Evolutionary conservation across 92 coral and sea anemone species (phyloP), one percentile per base, ranked within the genome.

Genomic region (Meandrina meandrites): DNA sequence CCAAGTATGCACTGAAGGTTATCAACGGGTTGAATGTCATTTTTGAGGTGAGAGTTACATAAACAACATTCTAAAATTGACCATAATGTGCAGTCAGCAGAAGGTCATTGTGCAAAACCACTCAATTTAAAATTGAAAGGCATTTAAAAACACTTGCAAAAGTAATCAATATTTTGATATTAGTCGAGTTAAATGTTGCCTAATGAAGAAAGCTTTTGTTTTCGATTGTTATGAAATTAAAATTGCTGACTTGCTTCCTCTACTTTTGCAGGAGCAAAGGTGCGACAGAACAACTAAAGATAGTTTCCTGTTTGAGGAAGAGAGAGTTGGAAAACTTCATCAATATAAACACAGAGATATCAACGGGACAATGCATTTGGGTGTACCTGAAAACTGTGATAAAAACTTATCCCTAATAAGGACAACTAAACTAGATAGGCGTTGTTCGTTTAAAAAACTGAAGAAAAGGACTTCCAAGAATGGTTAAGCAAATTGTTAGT

Each of bases 1-100:
- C 75, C 21, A 62, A 62, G 24, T 70, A 70, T 70, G 42, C 75
- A 31, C 42, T 70, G 24, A 70, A 70, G 24, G 75, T 70, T 8
- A 11, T 70, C 21, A 34, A 30, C 5, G 42, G 22, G 7, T 5
- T 22, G 21, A 70, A 3, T 13, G 42, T 70, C 22, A 34, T 45
- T 31, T 70, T 70, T 70, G 22, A 70, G 45, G 75, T 70, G 75
- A 70, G 75, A 70, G 75, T 70, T 62, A n/a, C n/a, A 68, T 68
- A 68, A 57, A 57, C 66, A 57, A 19, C 27, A 57, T 19, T 57
- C 24, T 57, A 1, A 0, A 57, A 1, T 4, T 5, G 27, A 57
- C 22, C 66, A 18, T 21, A 19, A 57, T 57, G 14, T 5, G 66
- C n/a, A 19, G 24, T 57, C 66, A 6, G 6, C 66, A 6, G n/a